phyloP scores from a whole-genome alignment of 2,888 invertebrate species.

The Conchocele bisecta region DNA sequence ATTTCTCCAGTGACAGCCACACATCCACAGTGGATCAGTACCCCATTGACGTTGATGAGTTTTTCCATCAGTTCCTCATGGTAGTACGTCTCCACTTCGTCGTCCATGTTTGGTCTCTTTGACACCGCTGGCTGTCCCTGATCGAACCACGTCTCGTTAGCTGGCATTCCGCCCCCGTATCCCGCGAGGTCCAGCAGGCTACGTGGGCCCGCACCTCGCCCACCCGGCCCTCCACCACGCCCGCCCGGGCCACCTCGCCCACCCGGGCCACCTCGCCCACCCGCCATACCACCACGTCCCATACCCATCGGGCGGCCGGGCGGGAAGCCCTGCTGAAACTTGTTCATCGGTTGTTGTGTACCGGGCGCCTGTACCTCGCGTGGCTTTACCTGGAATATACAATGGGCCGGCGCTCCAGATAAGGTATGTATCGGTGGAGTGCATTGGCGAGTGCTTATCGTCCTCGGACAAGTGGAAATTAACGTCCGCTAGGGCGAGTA shows the following conservation, averaged over 20 bases:
- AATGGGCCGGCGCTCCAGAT: no score
- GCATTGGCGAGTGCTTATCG: no score
- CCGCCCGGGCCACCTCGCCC: neutral
- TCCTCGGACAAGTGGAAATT: no score
- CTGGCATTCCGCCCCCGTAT: neutral
- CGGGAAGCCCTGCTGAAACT: slow-evolving; percentile 33
- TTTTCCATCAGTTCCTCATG: slow-evolving; percentile 59
- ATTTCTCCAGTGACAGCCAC: no score
- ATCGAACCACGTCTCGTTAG: slow-evolving; percentile 9
- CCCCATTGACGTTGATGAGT: slow-evolving; percentile 50
- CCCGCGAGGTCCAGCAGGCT: neutral
- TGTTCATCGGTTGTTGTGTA: slow-evolving; percentile 24
- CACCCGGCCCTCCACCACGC: neutral
- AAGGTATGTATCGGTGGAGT: no score
- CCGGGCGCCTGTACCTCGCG: slow-evolving; percentile 49
- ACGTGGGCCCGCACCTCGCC: neutral
- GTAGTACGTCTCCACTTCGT: slow-evolving; percentile 51
- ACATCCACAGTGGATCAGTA: slow-evolving; percentile 25
- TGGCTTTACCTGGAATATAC: slow-evolving; percentile 38
- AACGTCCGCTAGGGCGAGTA: no score
- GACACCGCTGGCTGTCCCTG: neutral
- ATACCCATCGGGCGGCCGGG: slow-evolving; percentile 17
- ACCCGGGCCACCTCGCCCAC: neutral
- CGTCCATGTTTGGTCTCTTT: slow-evolving; percentile 44
- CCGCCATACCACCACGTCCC: neutral